Evolutionary conservation across 2,113 vertebrate genomes (phyloP).

Genomic region (Empidonax traillii): DNA sequence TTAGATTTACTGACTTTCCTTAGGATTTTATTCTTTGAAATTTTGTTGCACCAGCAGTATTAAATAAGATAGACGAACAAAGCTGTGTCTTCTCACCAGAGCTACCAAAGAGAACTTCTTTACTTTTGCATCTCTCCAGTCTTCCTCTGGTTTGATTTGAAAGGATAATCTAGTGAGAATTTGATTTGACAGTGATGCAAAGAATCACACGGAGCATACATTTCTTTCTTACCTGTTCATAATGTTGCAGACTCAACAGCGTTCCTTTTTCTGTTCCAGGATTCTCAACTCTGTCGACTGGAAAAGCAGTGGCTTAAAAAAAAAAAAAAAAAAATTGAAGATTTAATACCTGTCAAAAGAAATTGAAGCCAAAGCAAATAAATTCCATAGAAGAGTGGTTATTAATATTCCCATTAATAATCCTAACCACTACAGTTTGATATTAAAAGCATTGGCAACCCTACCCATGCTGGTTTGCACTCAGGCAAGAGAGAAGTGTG

Average conservation of each 20-base stretch:
- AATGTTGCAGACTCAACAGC: neutral
- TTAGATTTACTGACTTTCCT: neutral
- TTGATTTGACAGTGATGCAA: neutral
- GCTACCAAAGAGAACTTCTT: accelerated
- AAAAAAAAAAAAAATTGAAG: neutral
- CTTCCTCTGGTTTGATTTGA: neutral
- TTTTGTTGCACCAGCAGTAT: neutral
- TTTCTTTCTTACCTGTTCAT: neutral
- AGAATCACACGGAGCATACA: neutral
- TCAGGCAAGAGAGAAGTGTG: neutral
- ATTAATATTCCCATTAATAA: neutral
- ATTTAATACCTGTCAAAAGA: neutral
- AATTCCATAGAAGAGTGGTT: neutral
- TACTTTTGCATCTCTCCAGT: neutral
- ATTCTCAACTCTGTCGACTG: neutral
- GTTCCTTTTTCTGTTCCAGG: neutral
- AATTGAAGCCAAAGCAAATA: neutral
- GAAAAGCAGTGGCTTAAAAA: neutral
- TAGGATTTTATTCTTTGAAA: neutral
- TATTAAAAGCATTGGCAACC: neutral
- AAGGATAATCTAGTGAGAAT: neutral
- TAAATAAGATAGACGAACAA: neutral
- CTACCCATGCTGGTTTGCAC: neutral
- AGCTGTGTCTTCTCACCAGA: neutral
- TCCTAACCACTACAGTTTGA: neutral